A percentile compares a stretch with the other conserved stretches of the same genome.
Evolutionary conservation across 2,113 vertebrate species (phyloP).

Genomic region (Casuarius casuarius): DNA sequence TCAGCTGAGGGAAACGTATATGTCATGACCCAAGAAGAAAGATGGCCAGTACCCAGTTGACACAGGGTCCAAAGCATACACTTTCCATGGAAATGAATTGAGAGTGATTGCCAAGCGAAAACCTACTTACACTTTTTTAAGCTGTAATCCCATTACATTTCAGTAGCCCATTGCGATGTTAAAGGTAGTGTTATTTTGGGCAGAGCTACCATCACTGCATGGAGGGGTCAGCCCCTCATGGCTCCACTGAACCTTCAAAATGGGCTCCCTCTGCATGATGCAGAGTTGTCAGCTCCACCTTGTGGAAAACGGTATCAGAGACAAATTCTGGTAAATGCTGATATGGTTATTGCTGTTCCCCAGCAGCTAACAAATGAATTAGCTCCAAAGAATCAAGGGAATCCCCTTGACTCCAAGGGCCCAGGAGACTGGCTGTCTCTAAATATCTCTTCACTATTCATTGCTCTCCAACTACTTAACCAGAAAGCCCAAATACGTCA

Average conservation of each 20-base stretch:
- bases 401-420: background rate
- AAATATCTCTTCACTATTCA: background rate
- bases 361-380: background rate
- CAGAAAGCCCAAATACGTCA: background rate
- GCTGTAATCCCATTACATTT: background rate
- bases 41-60: background rate
- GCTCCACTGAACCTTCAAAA: background rate
- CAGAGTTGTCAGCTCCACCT: background rate
- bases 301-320: accelerated
- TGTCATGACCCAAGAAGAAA: background rate
- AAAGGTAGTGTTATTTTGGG: background rate
- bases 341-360: background rate
- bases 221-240: background rate
- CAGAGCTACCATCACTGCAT: accelerated
- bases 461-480: background rate
- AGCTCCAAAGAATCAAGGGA: background rate
- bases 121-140: background rate
- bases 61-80: background rate
- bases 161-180: background rate
- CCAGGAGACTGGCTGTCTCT: background rate
- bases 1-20: background rate
- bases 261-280: background rate
- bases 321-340: background rate
- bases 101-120: background rate
- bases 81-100: background rate